These are phyloP conservation scores for Rotaria socialis DNA, from an alignment of 2,888 invertebrate genomes.

Conservation along the genomic window DNA sequence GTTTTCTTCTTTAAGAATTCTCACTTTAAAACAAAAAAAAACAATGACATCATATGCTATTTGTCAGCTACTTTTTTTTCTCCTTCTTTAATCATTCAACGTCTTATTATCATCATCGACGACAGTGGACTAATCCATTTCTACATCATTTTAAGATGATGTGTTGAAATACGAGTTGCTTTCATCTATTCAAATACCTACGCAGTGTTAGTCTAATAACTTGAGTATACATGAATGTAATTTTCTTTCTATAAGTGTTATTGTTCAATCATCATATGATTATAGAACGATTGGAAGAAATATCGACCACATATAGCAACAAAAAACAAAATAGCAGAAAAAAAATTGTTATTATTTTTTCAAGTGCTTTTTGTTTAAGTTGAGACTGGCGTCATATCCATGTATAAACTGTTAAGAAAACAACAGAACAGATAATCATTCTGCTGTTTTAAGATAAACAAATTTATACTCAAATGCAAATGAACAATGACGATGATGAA, in stretches of 20 bases:
- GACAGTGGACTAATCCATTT: background rate
- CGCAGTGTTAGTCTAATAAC: background rate
- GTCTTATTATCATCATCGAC: background rate
- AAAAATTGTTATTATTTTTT: background rate
- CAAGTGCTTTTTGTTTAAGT: constrained; percentile 11
- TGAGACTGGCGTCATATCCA: background rate
- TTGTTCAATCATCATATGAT: background rate
- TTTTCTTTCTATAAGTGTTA: background rate
- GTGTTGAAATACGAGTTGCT: constrained; percentile 19
- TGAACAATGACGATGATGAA: background rate
- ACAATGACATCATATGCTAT: background rate
- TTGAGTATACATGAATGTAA: background rate
- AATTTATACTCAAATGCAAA: background rate
- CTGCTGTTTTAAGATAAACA: constrained; percentile 2
- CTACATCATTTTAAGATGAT: background rate
- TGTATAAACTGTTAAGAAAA: constrained; percentile 20
- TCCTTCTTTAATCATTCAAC: background rate
- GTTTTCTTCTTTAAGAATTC: background rate
- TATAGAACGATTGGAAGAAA: background rate
- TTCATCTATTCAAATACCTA: background rate
- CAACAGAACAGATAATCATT: constrained; percentile 12
- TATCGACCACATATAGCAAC: background rate
- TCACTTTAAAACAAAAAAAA: background rate
- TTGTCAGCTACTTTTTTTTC: constrained; percentile 3
- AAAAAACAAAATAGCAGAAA: background rate